Evolutionary conservation across 2,888 invertebrate genomes (phyloP), one percentile per base, ranked within the genome.

Genomic region (Ectropis crepuscularia): DNA sequence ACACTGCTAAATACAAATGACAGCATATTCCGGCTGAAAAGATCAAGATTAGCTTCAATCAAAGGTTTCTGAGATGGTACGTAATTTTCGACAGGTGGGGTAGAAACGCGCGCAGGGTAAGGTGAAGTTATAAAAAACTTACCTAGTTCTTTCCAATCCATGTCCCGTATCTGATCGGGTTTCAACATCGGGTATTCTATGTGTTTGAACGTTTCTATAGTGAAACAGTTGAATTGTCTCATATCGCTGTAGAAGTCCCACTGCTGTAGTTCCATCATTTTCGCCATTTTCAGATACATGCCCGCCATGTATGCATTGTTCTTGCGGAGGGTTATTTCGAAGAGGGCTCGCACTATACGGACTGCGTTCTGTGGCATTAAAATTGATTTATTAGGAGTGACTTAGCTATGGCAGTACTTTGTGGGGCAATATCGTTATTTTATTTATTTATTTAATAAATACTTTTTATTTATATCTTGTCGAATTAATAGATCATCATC

Each of bases 291-390:
- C 0, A 99, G 94, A 71, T 99, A 95, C 6, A 98, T 93, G 0
- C 95, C 96, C 0, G 99, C 96, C 94, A 99, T 95, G 70, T 97
- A 94, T 0, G 99, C 96, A 94, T 98, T 98, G 81, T 98, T 98
- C 77, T 96, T 96, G 38, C 97, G 94, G 6, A 99, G 89, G 0
- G 97, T 97, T 68, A 99, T 97, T 80, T 99, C 99, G 87, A 99
- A 99, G 42, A 99, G 89, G 0, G 99, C 98, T 46, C 99, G 94
- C 6, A 97, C 95, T 74, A 99, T 98, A 59, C 99, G 95, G 0
- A 96, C 96, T 7, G 98, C 96, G 88, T 99, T 99, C 96, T 99
- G 90, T 39, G 11, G 49, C 2, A 28, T 28, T 28, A 28, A 28
- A 1, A 28, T 28, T n/a, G n/a, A n/a, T n/a, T n/a, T 28, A 28